Conservation (phyloP, 2,113 vertebrate species). For the Rattus norvegicus region GRCr8 NC_086034.1:2592501-2593000, state of each 20-base stretch:
- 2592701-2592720: too few relatives aligned
- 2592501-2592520: neutral
- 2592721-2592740: too few relatives aligned
- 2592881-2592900: too few relatives aligned
- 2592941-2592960: neutral
- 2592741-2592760: too few relatives aligned
- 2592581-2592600: neutral
- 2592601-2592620: neutral
- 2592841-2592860: too few relatives aligned
- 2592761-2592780: too few relatives aligned
- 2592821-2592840: too few relatives aligned
- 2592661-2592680: neutral
- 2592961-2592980: neutral
- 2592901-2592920: neutral
- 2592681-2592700: neutral
- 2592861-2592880: too few relatives aligned
- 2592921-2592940: neutral
- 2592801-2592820: too few relatives aligned
- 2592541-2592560: neutral
- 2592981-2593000: neutral
- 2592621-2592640: too few relatives aligned
- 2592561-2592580: neutral
- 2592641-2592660: neutral
- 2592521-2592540: neutral
- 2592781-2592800: too few relatives aligned